phyloP scores from a whole-genome alignment of 37 sponge, comb jelly and placozoan genomes.

The Oscarella lobularis region DNA sequence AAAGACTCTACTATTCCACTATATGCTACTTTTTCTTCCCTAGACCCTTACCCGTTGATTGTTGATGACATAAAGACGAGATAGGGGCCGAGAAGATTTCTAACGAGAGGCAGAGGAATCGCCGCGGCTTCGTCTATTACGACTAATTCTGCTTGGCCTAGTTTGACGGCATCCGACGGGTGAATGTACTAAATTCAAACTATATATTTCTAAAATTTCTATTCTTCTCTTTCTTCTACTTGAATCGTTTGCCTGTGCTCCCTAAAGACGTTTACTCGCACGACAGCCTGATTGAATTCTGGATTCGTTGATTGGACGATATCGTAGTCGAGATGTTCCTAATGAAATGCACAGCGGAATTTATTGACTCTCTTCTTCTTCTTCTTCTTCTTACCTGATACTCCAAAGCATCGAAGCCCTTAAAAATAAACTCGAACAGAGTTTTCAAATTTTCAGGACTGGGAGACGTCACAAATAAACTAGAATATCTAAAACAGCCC shows the following conservation, averaged over 20 bases:
- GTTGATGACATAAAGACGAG: slow-evolving; percentile 96
- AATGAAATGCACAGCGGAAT: slow-evolving; percentile 7
- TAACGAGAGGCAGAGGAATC: slow-evolving; percentile 91
- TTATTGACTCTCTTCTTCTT: background rate
- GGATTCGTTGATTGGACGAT: slow-evolving; percentile 82
- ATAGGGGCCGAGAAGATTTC: slow-evolving; percentile 76
- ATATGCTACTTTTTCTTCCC: too few relatives aligned
- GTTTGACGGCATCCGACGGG: slow-evolving; percentile 66
- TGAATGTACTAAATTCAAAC: slow-evolving; percentile 63
- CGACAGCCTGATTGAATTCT: slow-evolving; percentile 79
- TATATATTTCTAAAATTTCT: background rate
- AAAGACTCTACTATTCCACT: too few relatives aligned
- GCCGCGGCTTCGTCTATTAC: slow-evolving; percentile 96
- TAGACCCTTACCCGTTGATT: slow-evolving; percentile 76
- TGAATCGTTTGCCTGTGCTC: slow-evolving; percentile 92
- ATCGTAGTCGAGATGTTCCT: slow-evolving; percentile 83
- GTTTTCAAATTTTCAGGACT: slow-evolving; percentile 90
- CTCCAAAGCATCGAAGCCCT: slow-evolving; percentile 79
- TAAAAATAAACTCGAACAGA: slow-evolving; percentile 88
- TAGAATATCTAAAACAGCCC: slow-evolving; percentile 60
- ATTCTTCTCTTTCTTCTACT: slow-evolving; percentile 3
- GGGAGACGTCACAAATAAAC: slow-evolving; percentile 92
- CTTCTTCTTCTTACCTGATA: slow-evolving; percentile 18
- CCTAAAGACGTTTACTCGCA: slow-evolving; percentile 74
- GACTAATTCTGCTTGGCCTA: slow-evolving; percentile 91